These are phyloP conservation scores for Ricordea florida DNA, from an alignment of 92 coral and sea anemone genomes.

Conservation along the genomic window DNA sequence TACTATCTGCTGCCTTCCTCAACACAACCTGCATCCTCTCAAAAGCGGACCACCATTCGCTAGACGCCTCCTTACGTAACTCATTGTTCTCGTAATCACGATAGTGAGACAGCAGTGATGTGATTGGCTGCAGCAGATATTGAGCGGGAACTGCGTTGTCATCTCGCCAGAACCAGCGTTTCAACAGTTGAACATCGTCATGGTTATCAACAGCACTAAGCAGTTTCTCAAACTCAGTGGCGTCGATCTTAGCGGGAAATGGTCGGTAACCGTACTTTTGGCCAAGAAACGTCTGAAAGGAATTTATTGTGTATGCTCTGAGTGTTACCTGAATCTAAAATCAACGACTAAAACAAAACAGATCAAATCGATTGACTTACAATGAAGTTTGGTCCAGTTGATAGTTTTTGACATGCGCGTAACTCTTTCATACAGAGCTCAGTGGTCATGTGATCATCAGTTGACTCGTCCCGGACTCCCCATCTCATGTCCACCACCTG, in stretches of 20 bases:
- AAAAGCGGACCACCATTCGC: constrained; percentile 83
- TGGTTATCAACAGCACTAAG: constrained; percentile 34
- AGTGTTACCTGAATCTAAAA: background rate
- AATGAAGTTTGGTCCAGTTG: constrained; percentile 90
- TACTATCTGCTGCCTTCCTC: constrained; percentile 66
- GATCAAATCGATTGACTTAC: constrained; percentile 21
- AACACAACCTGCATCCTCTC: constrained; percentile 80
- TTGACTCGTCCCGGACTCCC: constrained; percentile 94
- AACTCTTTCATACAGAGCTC: constrained; percentile 87
- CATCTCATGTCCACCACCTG: constrained; percentile 96
- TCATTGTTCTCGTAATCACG: constrained; percentile 65
- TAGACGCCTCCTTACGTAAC: constrained; percentile 75
- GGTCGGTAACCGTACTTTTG: constrained; percentile 95
- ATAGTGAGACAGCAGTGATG: constrained; percentile 68
- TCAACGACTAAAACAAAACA: background rate
- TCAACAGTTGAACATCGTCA: constrained; percentile 52
- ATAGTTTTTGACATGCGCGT: constrained; percentile 82
- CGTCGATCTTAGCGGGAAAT: constrained; percentile 71
- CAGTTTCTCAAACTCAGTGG: constrained; percentile 66
- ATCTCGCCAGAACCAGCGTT: constrained; percentile 75
- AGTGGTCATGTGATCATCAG: constrained; percentile 91
- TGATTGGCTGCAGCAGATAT: constrained; percentile 84
- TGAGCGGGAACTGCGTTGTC: constrained; percentile 76
- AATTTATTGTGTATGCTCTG: background rate
- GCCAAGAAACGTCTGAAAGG: constrained; percentile 85